These are phyloP conservation scores for Leucoma salicis DNA, from an alignment of 2,888 invertebrate species.

Conservation along the genomic window DNA sequence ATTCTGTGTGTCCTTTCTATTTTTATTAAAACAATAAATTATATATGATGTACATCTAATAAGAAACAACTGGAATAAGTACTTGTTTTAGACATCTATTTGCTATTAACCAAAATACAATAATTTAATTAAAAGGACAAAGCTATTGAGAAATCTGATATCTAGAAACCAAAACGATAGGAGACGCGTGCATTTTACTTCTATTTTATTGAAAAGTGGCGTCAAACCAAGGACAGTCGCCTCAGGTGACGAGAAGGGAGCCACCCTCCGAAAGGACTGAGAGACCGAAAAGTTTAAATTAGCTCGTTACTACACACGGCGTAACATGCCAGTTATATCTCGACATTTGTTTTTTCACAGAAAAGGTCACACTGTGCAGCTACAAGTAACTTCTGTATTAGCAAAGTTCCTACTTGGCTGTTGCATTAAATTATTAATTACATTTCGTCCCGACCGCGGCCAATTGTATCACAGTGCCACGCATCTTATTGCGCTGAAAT, in stretches of 20 bases:
- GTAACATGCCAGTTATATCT: conserved; percentile 65
- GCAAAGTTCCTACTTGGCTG: conserved; percentile 53
- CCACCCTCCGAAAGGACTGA: conserved; percentile 62
- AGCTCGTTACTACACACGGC: conserved; percentile 78
- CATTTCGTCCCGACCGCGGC: conserved; percentile 35
- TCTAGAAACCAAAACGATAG: conserved; percentile 27
- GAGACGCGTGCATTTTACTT: conserved; percentile 44
- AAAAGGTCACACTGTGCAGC: conserved; percentile 59
- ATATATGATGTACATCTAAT: too few species aligned
- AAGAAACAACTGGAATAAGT: too few species aligned
- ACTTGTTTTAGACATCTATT: too few species aligned
- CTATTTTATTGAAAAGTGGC: conserved; percentile 60
- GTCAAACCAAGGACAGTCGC: conserved; percentile 64
- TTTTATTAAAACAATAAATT: too few species aligned
- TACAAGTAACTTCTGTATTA: conserved; percentile 61
- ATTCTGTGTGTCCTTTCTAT: too few species aligned
- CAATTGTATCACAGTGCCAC: conserved; percentile 42
- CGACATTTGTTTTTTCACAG: conserved; percentile 73
- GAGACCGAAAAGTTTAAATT: conserved; percentile 80
- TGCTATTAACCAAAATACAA: not conserved
- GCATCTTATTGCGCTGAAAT: conserved; percentile 15
- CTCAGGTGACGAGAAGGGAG: conserved; percentile 70
- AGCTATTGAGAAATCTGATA: conserved; percentile 23
- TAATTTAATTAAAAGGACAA: conserved; percentile 12
- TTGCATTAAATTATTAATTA: conserved; percentile 71